Percentiles rank a stretch among this genome's conserved stretches.
Evolutionary conservation across 2,113 vertebrate genomes (phyloP).

Genomic region (Sander vitreus): DNA sequence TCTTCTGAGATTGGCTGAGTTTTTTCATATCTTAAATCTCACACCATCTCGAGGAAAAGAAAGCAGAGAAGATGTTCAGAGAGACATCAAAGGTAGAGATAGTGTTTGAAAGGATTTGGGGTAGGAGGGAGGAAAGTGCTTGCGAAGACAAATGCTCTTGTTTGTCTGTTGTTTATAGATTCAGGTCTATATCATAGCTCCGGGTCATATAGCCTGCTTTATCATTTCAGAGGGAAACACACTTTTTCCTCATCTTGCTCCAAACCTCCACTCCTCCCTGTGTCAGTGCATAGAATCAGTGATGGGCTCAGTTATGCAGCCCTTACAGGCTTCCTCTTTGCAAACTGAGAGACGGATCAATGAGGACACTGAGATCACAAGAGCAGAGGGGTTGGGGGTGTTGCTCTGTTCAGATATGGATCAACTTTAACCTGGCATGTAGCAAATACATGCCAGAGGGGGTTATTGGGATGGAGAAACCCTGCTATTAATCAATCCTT

Average conservation of each 20-base stretch:
- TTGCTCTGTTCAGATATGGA: slow-evolving; percentile 68
- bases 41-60: slow-evolving; percentile 14
- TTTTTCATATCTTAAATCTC: slow-evolving; percentile 34
- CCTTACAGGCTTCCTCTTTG: slow-evolving; percentile 49
- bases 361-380: slow-evolving; percentile 66
- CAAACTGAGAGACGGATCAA: slow-evolving; percentile 63
- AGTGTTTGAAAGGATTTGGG: slow-evolving; percentile 51
- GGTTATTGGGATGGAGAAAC: slow-evolving; percentile 45
- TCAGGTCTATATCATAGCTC: slow-evolving; percentile 38
- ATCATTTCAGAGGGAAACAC: slow-evolving; percentile 48
- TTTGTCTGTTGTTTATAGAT: slow-evolving; percentile 50
- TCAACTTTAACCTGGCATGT: slow-evolving; percentile 70
- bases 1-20: slow-evolving; percentile 7
- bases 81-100: slow-evolving; percentile 48
- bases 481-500: slow-evolving; percentile 63
- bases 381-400: slow-evolving; percentile 48
- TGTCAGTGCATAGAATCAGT: slow-evolving; percentile 34
- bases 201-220: slow-evolving; percentile 42
- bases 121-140: slow-evolving; percentile 32
- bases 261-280: not conserved
- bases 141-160: slow-evolving; percentile 54
- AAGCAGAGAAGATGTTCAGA: slow-evolving; percentile 27
- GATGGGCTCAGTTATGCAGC: slow-evolving; percentile 52
- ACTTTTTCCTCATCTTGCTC: slow-evolving; percentile 40
- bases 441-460: slow-evolving; percentile 64